Evolutionary conservation across 2,113 vertebrate species (phyloP), one percentile per base, ranked within the genome.

Genomic region (Phylloscopus whistleri): DNA sequence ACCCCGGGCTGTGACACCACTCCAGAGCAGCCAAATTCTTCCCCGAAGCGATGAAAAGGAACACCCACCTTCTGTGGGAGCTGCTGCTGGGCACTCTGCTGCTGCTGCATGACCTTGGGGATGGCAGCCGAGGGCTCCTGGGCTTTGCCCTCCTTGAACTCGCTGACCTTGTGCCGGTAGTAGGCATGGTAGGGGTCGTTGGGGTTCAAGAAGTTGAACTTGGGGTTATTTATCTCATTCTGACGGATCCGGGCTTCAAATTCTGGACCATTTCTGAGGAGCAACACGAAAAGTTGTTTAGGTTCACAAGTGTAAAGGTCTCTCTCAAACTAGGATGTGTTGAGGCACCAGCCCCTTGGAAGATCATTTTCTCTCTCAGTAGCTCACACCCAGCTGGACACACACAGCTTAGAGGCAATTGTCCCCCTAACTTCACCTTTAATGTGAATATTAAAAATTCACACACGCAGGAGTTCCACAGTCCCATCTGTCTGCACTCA

Each of bases 101-200:
- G 99, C 95, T 99, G 99, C 79, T 99, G 99, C 99, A 99, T 99
- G 91, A 99, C 99, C 97, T 99, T 99, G 30, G 99, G 99, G 74
- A 99, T 98, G 4, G 99, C 99, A 10, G 99, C 99, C 0, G 99
- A 99, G 22, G 99, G 99, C 84, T 99, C 99, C 98, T 99, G 99
- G 1, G 98, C 99, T 95, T 99, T 99, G 24, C 99, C 99, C 96
- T 99, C 99, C 90, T 99, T 99, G 97, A 99, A 99, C 96, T 99
- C 99, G 59, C 98, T 99, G 98, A 99, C 99, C 78, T 99, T 99
- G 97, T 99, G 99, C 33, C 99, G 98, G 96, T 99, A 99, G 97
- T 99, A 99, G 39, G 99, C 99, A 99, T 99, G 99, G 96, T 99
- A 99, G 12, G 99, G 99, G 85, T 99, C 99, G 1, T 98, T 99